phyloP scores from a whole-genome alignment of 2,797 vertebrate genomes.

The Cossypha niveicapilla region DNA sequence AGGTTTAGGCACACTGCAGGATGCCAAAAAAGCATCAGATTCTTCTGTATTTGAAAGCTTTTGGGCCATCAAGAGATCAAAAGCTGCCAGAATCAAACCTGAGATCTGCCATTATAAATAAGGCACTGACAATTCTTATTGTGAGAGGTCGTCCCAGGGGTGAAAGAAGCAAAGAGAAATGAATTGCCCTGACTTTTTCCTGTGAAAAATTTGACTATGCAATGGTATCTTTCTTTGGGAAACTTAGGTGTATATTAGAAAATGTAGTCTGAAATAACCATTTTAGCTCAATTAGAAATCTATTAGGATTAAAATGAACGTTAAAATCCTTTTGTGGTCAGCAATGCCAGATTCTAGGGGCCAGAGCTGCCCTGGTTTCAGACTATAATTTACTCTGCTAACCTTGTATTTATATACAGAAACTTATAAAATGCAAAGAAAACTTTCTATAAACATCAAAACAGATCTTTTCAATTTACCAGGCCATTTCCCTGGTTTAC shows the following conservation, averaged over 20 bases:
- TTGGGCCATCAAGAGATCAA: conserved; percentile 82
- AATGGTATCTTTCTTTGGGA: background rate
- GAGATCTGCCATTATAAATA: conserved; percentile 81
- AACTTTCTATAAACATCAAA: background rate
- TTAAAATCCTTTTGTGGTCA: background rate
- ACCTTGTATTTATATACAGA: background rate
- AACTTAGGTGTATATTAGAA: background rate
- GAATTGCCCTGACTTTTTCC: conserved; percentile 3
- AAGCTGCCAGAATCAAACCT: conserved; percentile 82
- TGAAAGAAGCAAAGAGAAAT: conserved; percentile 33
- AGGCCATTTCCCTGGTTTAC: background rate
- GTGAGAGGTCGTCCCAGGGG: conserved; percentile 53
- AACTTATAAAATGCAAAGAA: background rate
- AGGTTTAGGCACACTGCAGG: conserved; percentile 63
- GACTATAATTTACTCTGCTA: background rate
- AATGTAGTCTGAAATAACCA: background rate
- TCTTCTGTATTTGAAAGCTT: conserved; percentile 73
- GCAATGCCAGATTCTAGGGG: background rate
- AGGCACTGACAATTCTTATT: conserved; percentile 72
- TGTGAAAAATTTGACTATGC: conserved; percentile 10
- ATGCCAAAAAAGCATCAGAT: conserved; percentile 68
- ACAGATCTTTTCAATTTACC: background rate
- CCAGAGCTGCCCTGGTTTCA: background rate
- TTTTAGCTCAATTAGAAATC: background rate
- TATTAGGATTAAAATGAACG: background rate